Conservation (phyloP, 2,888 invertebrate species). For the Hemistola chrysoprasaria region DNA sequence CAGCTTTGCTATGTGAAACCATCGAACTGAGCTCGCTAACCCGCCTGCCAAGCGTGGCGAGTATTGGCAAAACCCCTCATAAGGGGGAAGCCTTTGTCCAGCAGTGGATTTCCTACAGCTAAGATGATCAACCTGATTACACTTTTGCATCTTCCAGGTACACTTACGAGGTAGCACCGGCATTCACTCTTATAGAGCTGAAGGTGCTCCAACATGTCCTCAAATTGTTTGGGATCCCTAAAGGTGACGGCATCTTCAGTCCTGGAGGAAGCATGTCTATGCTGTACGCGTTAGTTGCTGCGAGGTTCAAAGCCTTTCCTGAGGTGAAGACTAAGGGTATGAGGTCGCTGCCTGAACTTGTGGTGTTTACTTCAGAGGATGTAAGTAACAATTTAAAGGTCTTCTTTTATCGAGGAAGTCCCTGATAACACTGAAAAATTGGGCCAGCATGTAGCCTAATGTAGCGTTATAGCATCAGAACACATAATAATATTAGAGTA, state of each 20-base stretch:
- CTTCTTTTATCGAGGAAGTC: too few relatives aligned
- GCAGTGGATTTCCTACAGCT: too few relatives aligned
- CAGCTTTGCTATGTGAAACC: too few relatives aligned
- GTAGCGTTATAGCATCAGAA: too few relatives aligned
- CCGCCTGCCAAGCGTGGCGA: too few relatives aligned
- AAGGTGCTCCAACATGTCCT: conserved; percentile 83
- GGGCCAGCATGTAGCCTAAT: too few relatives aligned
- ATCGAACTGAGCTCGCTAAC: too few relatives aligned
- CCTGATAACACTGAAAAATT: too few relatives aligned
- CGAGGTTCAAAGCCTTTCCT: conserved; percentile 86
- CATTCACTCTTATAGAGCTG: conserved; percentile 88
- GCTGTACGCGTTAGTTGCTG: conserved; percentile 89
- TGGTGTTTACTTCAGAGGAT: conserved; percentile 89
- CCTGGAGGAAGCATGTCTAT: conserved; percentile 92
- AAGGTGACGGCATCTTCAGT: conserved; percentile 89
- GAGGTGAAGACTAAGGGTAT: conserved; percentile 86
- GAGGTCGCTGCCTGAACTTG: conserved; percentile 83
- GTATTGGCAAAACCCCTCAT: too few relatives aligned
- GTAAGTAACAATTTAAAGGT: conserved; percentile 61
- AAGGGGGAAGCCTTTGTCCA: too few relatives aligned
- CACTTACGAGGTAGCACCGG: conserved; percentile 91
- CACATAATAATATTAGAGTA: too few relatives aligned
- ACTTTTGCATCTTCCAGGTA: conserved; percentile 76
- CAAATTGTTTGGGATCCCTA: conserved; percentile 82
- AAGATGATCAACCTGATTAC: too few relatives aligned